Percentiles rank a stretch among this genome's conserved stretches.
Evolutionary conservation across 1,140 invertebrate species (phyloP).

Genomic region (Phenacoccus solenopsis): DNA sequence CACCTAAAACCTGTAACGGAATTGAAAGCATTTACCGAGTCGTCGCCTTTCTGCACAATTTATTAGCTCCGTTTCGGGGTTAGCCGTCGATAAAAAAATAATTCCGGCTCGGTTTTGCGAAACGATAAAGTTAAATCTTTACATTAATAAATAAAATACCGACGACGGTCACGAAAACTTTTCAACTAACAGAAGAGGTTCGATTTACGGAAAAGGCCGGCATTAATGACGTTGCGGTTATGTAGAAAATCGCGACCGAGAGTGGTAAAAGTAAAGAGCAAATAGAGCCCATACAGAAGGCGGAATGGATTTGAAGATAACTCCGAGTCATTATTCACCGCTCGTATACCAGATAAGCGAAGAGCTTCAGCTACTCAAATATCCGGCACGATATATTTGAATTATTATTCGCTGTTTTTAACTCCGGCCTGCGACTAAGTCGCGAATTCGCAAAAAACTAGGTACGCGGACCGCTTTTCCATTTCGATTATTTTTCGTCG

Average conservation of each 20-base stretch:
- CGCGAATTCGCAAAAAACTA: too few species aligned
- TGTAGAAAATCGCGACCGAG: conserved; percentile 6
- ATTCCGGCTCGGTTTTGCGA: not conserved
- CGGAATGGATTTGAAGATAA: conserved; percentile 10
- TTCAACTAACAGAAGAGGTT: not conserved
- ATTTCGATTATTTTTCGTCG: too few species aligned
- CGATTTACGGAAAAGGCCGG: not conserved
- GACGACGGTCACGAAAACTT: not conserved
- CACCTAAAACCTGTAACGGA: not conserved
- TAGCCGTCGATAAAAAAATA: not conserved
- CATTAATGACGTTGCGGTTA: conserved; percentile 11
- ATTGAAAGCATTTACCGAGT: not conserved
- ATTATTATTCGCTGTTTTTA: conserved; percentile 4
- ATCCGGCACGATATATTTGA: conserved; percentile 12
- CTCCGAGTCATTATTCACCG: conserved; percentile 6
- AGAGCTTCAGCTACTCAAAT: conserved; percentile 11
- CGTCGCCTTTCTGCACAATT: too few species aligned
- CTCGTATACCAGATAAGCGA: not conserved
- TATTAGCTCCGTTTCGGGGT: not conserved
- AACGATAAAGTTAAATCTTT: not conserved
- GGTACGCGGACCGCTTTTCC: too few species aligned
- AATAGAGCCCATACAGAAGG: not conserved
- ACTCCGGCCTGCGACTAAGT: not conserved
- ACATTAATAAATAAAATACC: not conserved
- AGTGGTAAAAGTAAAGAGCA: not conserved